Base-by-base conservation (phyloP, 2,888 invertebrate species). In the Parelbella ahira region DNA sequence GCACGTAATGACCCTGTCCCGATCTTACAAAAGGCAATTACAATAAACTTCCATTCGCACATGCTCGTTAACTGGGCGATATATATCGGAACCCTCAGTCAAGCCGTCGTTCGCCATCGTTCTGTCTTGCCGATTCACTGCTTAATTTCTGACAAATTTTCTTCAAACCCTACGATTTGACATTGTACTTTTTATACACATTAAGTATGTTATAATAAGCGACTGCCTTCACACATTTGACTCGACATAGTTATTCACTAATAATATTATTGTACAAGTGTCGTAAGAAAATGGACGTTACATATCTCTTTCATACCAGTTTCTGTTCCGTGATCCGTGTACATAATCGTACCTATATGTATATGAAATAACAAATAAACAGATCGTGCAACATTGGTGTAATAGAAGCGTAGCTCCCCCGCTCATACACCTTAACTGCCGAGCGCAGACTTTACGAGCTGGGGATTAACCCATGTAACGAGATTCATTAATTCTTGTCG, bases 401-500 rank as follows among this genome's bases (percentile, higher is more conserved):
- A 41, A 27, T 19, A 32, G 24, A 33, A 33, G 15, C n/a, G 9
- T 47, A 48, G 44, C 18, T 4, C 62, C 64, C 63, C 58, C 66
- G 7, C 73, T 68, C 68, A 69, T 67, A 66, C 76, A 78, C 79
- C 83, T 79, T 79, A 76, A 79, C 81, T 76, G 78, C 81, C 76
- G 64, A 73, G 79, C 73, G 73, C 68, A 77, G 79, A 79, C 81
- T 88, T 87, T 87, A 88, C 88, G 88, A 86, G 71, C 79, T 67
- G 65, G 78, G 83, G 87, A 88, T 88, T 88, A 88, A 88, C 88
- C 88, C 88, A 68, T 83, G 86, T 88, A 88, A 88, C 86, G 88
- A 88, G 88, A 88, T 87, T 87, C 88, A 88, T 88, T 88, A 88
- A 88, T 88, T 88, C 87, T 86, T 88, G 88, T 88, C 88, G 88